These are phyloP conservation scores for Seriola aureovittata DNA, from an alignment of 2,113 vertebrate genomes.

Conservation along the genomic window DNA sequence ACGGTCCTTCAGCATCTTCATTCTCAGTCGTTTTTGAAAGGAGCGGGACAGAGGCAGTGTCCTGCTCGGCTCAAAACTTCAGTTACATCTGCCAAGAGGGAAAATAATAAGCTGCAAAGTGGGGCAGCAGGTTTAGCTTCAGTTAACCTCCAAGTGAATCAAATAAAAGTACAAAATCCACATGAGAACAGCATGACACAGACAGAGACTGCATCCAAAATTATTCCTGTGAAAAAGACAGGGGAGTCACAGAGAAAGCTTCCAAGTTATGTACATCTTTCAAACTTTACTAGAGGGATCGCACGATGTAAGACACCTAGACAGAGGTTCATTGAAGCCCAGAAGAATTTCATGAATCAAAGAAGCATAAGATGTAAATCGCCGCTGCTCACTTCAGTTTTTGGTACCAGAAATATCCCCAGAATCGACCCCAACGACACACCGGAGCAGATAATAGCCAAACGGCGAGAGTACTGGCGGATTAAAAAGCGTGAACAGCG, in stretches of 20 bases:
- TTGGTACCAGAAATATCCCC: conserved; percentile 40
- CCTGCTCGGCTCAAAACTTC: conserved; percentile 25
- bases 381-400: conserved; percentile 29
- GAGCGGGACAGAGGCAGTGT: conserved; percentile 42
- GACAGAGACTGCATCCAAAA: not conserved
- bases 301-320: conserved; percentile 65
- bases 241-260: conserved; percentile 49
- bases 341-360: conserved; percentile 68
- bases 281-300: conserved; percentile 36
- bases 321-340: conserved; percentile 70
- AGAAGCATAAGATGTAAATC: conserved; percentile 66
- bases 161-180: conserved; percentile 39
- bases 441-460: conserved; percentile 79
- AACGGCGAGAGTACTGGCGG: conserved; percentile 84
- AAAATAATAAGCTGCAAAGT: conserved; percentile 35
- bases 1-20: conserved; percentile 36
- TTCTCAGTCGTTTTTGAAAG: conserved; percentile 32
- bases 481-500: conserved; percentile 85
- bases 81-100: conserved; percentile 44
- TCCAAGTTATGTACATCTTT: conserved; percentile 30
- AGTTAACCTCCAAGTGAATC: conserved; percentile 24
- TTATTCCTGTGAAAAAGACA: conserved; percentile 15
- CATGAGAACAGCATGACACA: not conserved
- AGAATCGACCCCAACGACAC: conserved; percentile 67
- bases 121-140: conserved; percentile 1